phyloP scores from a whole-genome alignment of 92 coral and sea anemone genomes.

The Porites lobata region DNA sequence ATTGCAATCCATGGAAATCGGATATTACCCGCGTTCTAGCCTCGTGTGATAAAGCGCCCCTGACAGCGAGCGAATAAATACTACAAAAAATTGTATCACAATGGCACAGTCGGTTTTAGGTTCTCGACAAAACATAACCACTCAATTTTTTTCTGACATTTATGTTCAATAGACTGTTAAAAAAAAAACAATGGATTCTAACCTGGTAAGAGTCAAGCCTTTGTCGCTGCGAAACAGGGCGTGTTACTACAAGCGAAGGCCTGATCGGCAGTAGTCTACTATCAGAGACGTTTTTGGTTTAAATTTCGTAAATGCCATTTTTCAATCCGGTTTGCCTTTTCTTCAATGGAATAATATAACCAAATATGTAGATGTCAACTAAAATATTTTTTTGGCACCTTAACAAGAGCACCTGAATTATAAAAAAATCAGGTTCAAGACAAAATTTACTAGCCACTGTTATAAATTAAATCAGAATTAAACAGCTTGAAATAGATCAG shows the following conservation, averaged over 20 bases:
- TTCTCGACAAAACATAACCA: neutral
- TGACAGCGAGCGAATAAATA: slow-evolving; percentile 5
- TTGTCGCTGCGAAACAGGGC: too few relatives aligned
- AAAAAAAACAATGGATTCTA: neutral
- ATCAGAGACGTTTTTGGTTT: too few relatives aligned
- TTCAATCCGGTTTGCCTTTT: too few relatives aligned
- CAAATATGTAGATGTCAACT: too few relatives aligned
- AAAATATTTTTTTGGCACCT: neutral
- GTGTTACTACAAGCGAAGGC: too few relatives aligned
- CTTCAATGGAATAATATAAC: too few relatives aligned
- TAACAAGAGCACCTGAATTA: neutral
- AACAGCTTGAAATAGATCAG: neutral
- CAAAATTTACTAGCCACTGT: neutral
- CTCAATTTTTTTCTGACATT: neutral
- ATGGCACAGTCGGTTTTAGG: neutral
- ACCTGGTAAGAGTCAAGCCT: neutral
- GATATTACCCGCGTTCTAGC: slow-evolving; percentile 6
- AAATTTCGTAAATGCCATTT: too few relatives aligned
- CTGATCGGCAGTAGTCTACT: too few relatives aligned
- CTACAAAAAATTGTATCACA: slow-evolving; percentile 1
- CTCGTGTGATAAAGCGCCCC: neutral
- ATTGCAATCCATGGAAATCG: neutral
- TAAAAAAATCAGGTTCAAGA: neutral
- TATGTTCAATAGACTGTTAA: too few relatives aligned
- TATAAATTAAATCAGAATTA: too few relatives aligned